phyloP scores from a whole-genome alignment of 2,797 vertebrate genomes.

The Decapterus maruadsi region DNA sequence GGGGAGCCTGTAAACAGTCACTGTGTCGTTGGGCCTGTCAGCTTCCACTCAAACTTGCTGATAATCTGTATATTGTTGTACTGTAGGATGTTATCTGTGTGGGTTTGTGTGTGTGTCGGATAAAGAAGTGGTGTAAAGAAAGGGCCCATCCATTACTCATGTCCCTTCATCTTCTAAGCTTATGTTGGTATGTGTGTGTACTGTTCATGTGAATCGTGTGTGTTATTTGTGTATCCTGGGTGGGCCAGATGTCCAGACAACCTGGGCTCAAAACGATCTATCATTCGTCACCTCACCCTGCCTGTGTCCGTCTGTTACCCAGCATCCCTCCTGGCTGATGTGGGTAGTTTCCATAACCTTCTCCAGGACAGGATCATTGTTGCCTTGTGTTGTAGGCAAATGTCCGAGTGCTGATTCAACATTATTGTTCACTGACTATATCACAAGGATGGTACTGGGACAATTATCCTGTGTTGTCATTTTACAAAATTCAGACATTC shows the following conservation, averaged over 20 bases:
- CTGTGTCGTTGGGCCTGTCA: constrained; percentile 3
- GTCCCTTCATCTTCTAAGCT: not conserved
- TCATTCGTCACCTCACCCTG: not conserved
- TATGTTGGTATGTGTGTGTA: not conserved
- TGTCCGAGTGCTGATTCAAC: not conserved
- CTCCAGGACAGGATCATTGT: not conserved
- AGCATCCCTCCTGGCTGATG: not conserved
- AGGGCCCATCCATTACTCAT: constrained; percentile 6
- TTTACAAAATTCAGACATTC: not conserved
- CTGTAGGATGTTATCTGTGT: constrained; percentile 26
- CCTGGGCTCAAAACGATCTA: constrained; percentile 10
- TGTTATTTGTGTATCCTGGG: constrained; percentile 19
- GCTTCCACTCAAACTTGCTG: not conserved
- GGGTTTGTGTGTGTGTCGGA: not conserved
- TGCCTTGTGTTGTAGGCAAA: not conserved
- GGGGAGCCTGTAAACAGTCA: not conserved
- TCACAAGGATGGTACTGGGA: not conserved
- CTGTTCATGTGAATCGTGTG: constrained; percentile 6
- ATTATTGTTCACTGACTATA: not conserved
- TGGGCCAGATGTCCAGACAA: constrained; percentile 35
- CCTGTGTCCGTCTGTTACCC: constrained; percentile 30
- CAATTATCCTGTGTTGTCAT: not conserved
- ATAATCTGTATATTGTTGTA: constrained; percentile 16
- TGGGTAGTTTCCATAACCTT: not conserved
- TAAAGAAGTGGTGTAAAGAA: not conserved